Conservation (phyloP, 2,888 invertebrate species). For the Hydraecia micacea region DNA sequence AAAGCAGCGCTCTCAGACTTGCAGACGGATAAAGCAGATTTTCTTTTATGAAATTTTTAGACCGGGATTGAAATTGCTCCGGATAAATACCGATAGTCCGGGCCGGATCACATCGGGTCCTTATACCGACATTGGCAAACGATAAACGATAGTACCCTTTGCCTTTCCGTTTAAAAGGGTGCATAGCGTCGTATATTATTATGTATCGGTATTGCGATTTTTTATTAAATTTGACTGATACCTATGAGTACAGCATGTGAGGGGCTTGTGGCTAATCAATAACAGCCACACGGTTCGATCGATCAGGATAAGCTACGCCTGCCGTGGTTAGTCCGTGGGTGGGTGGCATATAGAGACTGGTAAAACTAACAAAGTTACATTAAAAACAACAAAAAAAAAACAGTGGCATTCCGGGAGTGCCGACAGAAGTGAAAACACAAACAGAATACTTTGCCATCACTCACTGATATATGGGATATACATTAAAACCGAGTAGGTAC, state of each 20-base stretch:
- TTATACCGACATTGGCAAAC: slow-evolving; percentile 51
- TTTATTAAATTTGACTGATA: slow-evolving; percentile 6
- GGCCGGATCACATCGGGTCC: slow-evolving; percentile 49
- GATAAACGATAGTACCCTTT: slow-evolving; percentile 50
- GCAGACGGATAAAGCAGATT: slow-evolving; percentile 36
- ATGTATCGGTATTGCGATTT: neutral
- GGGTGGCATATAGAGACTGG: neutral
- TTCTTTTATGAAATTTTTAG: slow-evolving; percentile 55
- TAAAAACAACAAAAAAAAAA: too few species aligned
- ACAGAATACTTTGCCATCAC: too few species aligned
- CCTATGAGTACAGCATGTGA: neutral
- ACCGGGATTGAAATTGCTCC: slow-evolving; percentile 56
- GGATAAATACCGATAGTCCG: slow-evolving; percentile 51
- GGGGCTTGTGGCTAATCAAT: neutral
- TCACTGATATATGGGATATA: too few species aligned
- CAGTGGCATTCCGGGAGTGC: too few species aligned
- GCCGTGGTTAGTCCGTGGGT: neutral
- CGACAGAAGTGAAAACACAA: too few species aligned
- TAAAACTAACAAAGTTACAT: too few species aligned
- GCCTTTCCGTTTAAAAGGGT: slow-evolving; percentile 39
- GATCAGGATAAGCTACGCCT: neutral
- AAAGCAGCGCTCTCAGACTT: slow-evolving; percentile 26
- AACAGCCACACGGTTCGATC: neutral
- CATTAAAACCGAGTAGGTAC: too few species aligned
- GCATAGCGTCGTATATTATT: slow-evolving; percentile 26